These are phyloP conservation scores for Vimba vimba DNA, from an alignment of 2,113 vertebrate genomes.

Conservation along the genomic window DNA sequence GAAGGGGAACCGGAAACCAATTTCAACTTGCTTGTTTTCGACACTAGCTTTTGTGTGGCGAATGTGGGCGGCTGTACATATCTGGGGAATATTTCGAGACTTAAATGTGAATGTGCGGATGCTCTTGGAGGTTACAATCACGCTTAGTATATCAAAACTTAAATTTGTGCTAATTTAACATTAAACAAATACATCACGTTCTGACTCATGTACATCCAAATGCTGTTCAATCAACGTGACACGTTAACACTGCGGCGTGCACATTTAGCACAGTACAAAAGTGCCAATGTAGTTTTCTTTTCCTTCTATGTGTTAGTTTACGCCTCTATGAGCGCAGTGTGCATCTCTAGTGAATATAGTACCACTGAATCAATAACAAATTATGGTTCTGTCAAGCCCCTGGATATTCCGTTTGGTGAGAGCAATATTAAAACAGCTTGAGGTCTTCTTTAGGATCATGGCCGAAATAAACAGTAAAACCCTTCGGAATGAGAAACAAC, in stretches of 20 bases:
- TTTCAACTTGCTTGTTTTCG: slow-evolving; percentile 29
- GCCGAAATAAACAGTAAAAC: slow-evolving; percentile 51
- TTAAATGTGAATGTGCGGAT: slow-evolving; percentile 28
- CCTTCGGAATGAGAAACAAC: slow-evolving; percentile 60
- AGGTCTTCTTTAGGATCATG: slow-evolving; percentile 52
- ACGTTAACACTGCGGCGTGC: not conserved
- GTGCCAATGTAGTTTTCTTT: not conserved
- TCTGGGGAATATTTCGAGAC: not conserved
- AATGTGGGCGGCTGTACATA: not conserved
- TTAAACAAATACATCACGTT: slow-evolving; percentile 27
- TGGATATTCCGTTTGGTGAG: slow-evolving; percentile 25
- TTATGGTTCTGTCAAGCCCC: slow-evolving; percentile 52
- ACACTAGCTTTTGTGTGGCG: not conserved
- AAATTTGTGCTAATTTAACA: slow-evolving; percentile 32
- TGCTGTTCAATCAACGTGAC: slow-evolving; percentile 3
- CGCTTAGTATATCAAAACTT: slow-evolving; percentile 28
- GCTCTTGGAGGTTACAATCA: slow-evolving; percentile 4
- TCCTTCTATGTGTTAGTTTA: slow-evolving; percentile 31
- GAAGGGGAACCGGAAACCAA: slow-evolving; percentile 39
- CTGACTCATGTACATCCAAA: not conserved
- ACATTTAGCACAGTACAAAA: not conserved
- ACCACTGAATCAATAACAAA: slow-evolving; percentile 60
- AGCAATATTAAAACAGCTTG: slow-evolving; percentile 49
- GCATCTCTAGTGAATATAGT: slow-evolving; percentile 38
- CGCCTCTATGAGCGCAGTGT: slow-evolving; percentile 36